Percentiles rank a stretch among this genome's conserved stretches.
Evolutionary conservation across 2,113 vertebrate genomes (phyloP).

Genomic region (Nycticryphes semicollaris): DNA sequence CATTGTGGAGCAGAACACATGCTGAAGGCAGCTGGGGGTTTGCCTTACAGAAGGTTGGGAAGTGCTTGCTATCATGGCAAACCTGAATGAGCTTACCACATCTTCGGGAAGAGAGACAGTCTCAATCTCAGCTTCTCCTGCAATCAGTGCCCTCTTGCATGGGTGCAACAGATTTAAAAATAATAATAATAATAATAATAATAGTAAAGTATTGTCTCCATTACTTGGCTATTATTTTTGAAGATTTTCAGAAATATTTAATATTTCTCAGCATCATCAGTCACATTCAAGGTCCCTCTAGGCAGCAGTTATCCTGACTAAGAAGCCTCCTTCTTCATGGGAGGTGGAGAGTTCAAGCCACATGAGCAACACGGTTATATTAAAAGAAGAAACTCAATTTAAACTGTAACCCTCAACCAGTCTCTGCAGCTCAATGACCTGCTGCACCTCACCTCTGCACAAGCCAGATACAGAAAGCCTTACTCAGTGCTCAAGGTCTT

Average conservation of each 20-base stretch:
- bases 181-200: too few relatives aligned
- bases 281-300: neutral
- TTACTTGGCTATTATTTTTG: neutral
- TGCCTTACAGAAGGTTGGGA: neutral
- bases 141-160: neutral
- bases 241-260: neutral
- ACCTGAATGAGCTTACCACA: neutral
- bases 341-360: neutral
- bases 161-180: neutral
- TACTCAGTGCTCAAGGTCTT: neutral
- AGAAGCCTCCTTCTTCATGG: neutral
- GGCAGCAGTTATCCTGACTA: neutral
- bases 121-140: neutral
- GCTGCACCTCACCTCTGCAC: neutral
- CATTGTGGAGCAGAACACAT: neutral
- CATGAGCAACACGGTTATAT: too few relatives aligned
- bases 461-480: neutral
- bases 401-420: neutral
- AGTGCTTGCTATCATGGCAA: neutral
- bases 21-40: neutral
- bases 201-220: neutral
- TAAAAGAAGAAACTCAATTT: neutral
- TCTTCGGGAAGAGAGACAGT: neutral
- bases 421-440: neutral
- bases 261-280: neutral